Evolutionary conservation across 2,888 invertebrate genomes (phyloP), one percentile per base, ranked within the genome.

Genomic region (Pachydiplax longipennis): DNA sequence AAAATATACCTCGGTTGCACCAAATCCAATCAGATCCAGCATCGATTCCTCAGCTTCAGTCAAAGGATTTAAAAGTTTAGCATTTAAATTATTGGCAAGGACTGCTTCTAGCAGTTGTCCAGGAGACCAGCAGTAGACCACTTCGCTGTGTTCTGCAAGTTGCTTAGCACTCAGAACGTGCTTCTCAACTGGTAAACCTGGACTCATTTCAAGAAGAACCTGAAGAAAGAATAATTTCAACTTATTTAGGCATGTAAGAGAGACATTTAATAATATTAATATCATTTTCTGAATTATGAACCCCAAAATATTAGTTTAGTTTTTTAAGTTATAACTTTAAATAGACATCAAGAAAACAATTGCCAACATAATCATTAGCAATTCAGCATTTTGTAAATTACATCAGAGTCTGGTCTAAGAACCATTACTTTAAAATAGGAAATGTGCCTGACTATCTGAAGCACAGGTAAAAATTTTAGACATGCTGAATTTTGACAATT

Each of bases 161-260:
- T 96, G 96, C 82, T 94, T 94, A 22, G 96, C 94, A 93, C 96
- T 96, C 81, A 97, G 94, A 92, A 96, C 95, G 92, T 96, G 96
- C 91, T 95, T 95, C 93, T 97, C 96, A 25, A 96, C 93, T 90
- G 95, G 93, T 92, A 97, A 94, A 22, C 96, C 97, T 1, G 97
- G 97, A 92, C 96, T 96, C 87, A 96, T 95, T 92, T 95, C 95
- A 90, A 94, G 94, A 44, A 96, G 93, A 15, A 96, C 96, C 93
- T 96, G 94, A 91, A 94, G 2, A 94, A 92, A 18, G 48, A 0
- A 81, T 18, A 58, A 8, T 18, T 31, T 48, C 81, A 12, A 31
- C 22, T 44, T 25, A 80, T 25, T 2, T 91, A 82, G 83, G 73
- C 90, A 44, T n/a, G 58, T 81, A 10, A 83, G 13, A 58, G 53